phyloP scores from a whole-genome alignment of 2,888 invertebrate species.

The Phytoseiulus persimilis region DNA sequence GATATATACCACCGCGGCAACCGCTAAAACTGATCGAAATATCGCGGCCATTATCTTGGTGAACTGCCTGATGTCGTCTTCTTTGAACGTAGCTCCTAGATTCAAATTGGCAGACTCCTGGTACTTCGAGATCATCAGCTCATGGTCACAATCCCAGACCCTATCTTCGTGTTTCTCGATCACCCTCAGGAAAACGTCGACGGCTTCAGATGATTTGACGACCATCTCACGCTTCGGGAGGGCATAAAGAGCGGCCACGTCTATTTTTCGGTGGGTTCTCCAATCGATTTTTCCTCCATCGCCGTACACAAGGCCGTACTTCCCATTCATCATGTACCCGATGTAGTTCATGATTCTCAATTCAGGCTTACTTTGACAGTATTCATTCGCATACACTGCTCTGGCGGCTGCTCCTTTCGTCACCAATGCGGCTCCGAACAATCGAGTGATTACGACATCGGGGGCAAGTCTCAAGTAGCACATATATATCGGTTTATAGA shows the following conservation, averaged over 20 bases:
- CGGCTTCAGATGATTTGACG: neutral
- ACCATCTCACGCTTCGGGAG: conserved; percentile 9
- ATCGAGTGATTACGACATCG: neutral
- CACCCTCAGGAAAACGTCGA: neutral
- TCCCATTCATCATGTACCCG: neutral
- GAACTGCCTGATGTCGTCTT: neutral
- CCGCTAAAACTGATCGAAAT: neutral
- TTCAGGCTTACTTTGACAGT: neutral
- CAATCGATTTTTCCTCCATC: neutral
- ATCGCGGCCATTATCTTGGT: neutral
- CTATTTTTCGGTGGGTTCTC: neutral
- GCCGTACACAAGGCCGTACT: neutral
- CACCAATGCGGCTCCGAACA: neutral
- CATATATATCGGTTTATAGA: neutral
- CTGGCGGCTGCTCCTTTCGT: neutral
- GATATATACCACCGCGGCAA: neutral
- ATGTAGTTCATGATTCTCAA: neutral
- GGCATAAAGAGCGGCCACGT: neutral
- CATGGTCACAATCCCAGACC: neutral
- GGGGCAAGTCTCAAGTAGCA: neutral
- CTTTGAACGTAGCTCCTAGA: neutral
- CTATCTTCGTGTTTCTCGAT: neutral
- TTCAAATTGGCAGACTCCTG: neutral
- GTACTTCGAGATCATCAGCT: neutral
- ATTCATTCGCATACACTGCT: neutral